Conservation (phyloP, 2,797 vertebrate genomes). For the Enteromius viviparus region DNA sequence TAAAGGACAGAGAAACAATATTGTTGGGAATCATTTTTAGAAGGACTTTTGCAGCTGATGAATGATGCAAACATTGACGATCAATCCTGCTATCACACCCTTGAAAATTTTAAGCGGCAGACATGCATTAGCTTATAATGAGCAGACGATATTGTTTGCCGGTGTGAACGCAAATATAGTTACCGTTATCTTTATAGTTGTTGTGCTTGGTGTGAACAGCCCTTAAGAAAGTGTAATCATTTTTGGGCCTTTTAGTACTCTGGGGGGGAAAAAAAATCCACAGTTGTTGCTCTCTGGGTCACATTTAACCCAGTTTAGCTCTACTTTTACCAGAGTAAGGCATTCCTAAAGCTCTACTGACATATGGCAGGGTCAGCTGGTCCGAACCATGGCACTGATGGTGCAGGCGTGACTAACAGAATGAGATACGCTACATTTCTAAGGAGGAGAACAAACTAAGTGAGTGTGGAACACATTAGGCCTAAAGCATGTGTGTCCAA, state of each 20-base stretch:
- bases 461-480: constrained; percentile 22
- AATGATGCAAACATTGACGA: no score
- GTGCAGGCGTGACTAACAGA: constrained; percentile 32
- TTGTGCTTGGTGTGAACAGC: no score
- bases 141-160: no score
- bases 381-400: neutral
- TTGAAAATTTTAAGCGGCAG: no score
- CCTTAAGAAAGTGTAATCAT: neutral
- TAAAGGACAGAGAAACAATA: no score
- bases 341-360: constrained; percentile 38
- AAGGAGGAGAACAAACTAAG: constrained; percentile 8
- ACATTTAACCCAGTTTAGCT: constrained; percentile 41
- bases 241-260: neutral
- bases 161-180: no score
- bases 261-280: constrained; percentile 17
- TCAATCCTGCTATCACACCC: no score
- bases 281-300: constrained; percentile 27
- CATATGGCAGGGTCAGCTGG: constrained; percentile 45
- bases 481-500: neutral
- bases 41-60: no score
- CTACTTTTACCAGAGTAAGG: constrained; percentile 37
- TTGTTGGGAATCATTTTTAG: no score
- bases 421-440: constrained; percentile 41
- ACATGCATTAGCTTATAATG: no score
- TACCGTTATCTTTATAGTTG: no score